Evolutionary conservation across 2,888 invertebrate species (phyloP).

Genomic region (Leptopterna dolabrata): DNA sequence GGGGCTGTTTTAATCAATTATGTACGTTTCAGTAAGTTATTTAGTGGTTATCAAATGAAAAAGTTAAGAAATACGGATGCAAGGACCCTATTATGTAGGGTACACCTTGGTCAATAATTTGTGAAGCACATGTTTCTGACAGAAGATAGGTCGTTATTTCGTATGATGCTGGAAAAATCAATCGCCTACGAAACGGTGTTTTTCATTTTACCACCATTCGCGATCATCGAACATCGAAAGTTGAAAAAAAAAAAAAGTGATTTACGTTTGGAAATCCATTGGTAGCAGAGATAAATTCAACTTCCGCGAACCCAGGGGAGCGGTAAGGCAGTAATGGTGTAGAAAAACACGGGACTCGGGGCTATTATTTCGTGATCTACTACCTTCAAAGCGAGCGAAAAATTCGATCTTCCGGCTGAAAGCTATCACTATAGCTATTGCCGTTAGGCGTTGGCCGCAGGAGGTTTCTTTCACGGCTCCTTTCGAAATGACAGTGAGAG

Average conservation of each 20-base stretch:
- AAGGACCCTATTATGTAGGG: too few relatives aligned
- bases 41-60: too few relatives aligned
- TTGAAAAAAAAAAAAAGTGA: background rate
- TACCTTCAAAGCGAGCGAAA: background rate
- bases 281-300: background rate
- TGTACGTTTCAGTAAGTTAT: too few relatives aligned
- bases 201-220: background rate
- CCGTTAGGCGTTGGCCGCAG: background rate
- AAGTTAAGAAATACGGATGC: too few relatives aligned
- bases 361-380: constrained; percentile 32
- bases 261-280: background rate
- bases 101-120: too few relatives aligned
- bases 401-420: background rate
- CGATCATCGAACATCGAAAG: background rate
- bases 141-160: too few relatives aligned
- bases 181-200: background rate
- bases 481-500: background rate
- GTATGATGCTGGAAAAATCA: background rate
- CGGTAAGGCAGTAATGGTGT: constrained; percentile 32
- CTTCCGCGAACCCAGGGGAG: background rate
- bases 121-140: too few relatives aligned
- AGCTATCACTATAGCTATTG: background rate
- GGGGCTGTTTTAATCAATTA: too few relatives aligned
- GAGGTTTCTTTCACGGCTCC: background rate
- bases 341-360: background rate